Evolutionary conservation across 2,113 vertebrate species (phyloP).

Genomic region (Gymnobelideus leadbeateri): DNA sequence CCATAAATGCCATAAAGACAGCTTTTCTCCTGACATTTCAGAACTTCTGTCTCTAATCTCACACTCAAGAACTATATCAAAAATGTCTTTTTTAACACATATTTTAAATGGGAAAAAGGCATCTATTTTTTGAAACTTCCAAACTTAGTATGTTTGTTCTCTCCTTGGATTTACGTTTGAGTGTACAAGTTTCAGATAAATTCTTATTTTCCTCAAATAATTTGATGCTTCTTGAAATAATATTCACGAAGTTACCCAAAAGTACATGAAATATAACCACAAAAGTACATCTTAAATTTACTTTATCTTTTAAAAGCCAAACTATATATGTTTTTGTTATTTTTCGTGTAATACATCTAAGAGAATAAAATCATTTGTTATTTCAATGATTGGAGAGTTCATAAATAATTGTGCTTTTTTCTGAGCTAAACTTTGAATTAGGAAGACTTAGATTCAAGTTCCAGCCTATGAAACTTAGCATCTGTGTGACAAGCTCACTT

Average conservation of each 20-base stretch:
- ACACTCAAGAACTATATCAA: slow-evolving; percentile 14
- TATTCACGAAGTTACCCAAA: neutral
- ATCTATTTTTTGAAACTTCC: neutral
- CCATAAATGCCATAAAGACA: neutral
- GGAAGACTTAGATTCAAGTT: too few relatives aligned
- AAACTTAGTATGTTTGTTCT: neutral
- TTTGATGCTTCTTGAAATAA: neutral
- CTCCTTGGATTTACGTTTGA: neutral
- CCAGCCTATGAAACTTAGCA: too few relatives aligned
- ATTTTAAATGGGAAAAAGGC: neutral
- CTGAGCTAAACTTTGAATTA: too few relatives aligned
- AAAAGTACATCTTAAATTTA: neutral
- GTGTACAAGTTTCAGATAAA: neutral
- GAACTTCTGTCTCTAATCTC: slow-evolving; percentile 40
- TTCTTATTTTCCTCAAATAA: slow-evolving; percentile 19
- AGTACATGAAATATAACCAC: neutral
- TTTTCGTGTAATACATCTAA: too few relatives aligned
- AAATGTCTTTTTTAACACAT: neutral
- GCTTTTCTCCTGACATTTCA: neutral
- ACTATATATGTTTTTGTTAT: too few relatives aligned
- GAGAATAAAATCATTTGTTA: too few relatives aligned
- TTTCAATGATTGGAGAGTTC: too few relatives aligned
- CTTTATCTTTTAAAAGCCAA: neutral
- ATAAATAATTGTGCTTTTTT: too few relatives aligned
- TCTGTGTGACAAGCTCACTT: too few relatives aligned